These are phyloP conservation scores for Parapristionchus giblindavisi DNA, from an alignment of 2,888 invertebrate genomes.

Conservation along the genomic window DNA sequence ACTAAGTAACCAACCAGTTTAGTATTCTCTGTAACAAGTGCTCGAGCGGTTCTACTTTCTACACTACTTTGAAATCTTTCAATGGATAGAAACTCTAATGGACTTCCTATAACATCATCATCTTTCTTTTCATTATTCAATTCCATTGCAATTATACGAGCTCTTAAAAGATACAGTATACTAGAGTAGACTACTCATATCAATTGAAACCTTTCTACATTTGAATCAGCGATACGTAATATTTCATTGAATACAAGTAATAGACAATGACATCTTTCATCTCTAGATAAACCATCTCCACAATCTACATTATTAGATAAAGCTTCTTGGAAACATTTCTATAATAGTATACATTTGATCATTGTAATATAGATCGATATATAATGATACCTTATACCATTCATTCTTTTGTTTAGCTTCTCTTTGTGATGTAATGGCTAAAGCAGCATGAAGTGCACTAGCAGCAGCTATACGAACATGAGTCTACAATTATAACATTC, in stretches of 20 bases:
- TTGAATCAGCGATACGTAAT: slow-evolving; percentile 75
- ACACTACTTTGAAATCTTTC: slow-evolving; percentile 75
- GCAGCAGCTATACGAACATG: slow-evolving; percentile 84
- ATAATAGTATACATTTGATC: no score
- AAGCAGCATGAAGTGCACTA: slow-evolving; percentile 90
- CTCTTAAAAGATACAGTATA: neutral
- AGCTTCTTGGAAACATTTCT: slow-evolving; percentile 9
- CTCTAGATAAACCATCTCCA: slow-evolving; percentile 71
- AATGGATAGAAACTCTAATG: slow-evolving; percentile 17
- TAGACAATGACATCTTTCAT: slow-evolving; percentile 91
- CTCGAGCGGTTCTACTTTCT: slow-evolving; percentile 87
- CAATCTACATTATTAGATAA: neutral
- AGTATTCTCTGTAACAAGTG: slow-evolving; percentile 84
- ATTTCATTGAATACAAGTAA: slow-evolving; percentile 91
- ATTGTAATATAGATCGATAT: no score
- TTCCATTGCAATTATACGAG: neutral
- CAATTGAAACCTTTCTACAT: slow-evolving; percentile 51
- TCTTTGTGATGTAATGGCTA: slow-evolving; percentile 92
- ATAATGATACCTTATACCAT: no score
- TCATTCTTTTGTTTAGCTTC: slow-evolving; percentile 91
- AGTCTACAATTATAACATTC: neutral
- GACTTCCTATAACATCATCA: neutral
- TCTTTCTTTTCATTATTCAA: neutral
- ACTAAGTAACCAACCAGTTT: slow-evolving; percentile 76
- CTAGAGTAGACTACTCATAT: neutral